These are phyloP conservation scores for Caerostris extrusa DNA, from an alignment of 1,140 invertebrate species.

Conservation along the genomic window DNA sequence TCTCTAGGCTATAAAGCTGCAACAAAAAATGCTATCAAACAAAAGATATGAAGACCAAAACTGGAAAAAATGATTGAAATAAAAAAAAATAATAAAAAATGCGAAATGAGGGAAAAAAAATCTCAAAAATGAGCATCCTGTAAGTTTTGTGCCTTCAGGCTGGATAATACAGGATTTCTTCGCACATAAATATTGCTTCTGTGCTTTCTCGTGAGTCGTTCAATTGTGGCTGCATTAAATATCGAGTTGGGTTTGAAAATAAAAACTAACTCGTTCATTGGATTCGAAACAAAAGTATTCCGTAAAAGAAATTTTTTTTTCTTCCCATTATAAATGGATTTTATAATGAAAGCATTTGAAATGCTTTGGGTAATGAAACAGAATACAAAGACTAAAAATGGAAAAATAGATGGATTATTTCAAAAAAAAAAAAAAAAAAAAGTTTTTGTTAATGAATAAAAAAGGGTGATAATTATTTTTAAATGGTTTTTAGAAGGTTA, in stretches of 20 bases:
- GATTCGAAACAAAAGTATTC: slow-evolving; percentile 40
- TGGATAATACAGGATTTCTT: slow-evolving; percentile 1
- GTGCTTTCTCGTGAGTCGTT: neutral
- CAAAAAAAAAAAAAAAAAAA: neutral
- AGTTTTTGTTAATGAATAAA: neutral
- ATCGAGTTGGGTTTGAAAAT: slow-evolving; percentile 3
- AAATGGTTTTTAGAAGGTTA: neutral
- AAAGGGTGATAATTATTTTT: slow-evolving; percentile 30
- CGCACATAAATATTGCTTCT: slow-evolving; percentile 40
- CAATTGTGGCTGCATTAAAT: slow-evolving; percentile 53
- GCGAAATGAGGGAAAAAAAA: neutral
- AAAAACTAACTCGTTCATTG: neutral
- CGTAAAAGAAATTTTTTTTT: neutral
- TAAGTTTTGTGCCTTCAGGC: slow-evolving; percentile 9
- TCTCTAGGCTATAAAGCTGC: slow-evolving; percentile 36
- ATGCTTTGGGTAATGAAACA: neutral
- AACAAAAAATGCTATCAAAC: slow-evolving; percentile 30
- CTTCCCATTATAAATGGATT: neutral
- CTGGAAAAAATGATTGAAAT: neutral
- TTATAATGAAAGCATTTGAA: slow-evolving; percentile 22
- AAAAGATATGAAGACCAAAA: neutral
- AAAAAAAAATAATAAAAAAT: neutral
- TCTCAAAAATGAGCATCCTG: slow-evolving; percentile 13
- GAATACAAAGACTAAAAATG: neutral
- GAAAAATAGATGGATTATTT: neutral